Conservation (phyloP, 2,113 vertebrate species). For the Barnardius zonarius region DNA sequence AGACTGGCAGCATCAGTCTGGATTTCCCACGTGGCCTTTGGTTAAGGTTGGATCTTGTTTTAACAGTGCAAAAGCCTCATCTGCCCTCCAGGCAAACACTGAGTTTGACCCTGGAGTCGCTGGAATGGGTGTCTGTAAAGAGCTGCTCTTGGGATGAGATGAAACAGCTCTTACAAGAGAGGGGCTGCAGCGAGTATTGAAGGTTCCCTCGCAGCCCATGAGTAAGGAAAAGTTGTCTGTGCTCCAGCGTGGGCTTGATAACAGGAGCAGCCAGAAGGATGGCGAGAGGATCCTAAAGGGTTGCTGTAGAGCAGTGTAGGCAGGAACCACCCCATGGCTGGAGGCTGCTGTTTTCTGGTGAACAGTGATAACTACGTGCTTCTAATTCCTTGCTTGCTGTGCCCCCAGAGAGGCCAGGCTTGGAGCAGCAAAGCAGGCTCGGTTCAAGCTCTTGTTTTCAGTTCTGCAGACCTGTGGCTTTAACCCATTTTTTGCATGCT, state of each 20-base stretch:
- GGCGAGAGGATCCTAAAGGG: background rate
- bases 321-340: background rate
- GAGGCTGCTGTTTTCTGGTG: constrained; percentile 16
- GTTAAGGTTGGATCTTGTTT: background rate
- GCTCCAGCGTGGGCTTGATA: fast-evolving
- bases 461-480: constrained; percentile 28
- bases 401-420: constrained; percentile 45
- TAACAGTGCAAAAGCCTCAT: background rate
- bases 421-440: constrained; percentile 39
- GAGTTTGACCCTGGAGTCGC: fast-evolving
- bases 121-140: background rate
- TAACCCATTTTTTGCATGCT: background rate
- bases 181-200: background rate
- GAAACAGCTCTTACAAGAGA: fast-evolving
- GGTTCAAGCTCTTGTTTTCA: constrained; percentile 14
- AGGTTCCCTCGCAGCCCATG: background rate
- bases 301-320: background rate
- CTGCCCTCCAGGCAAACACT: fast-evolving
- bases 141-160: fast-evolving
- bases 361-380: background rate
- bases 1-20: background rate
- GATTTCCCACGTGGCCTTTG: background rate
- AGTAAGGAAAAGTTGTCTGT: background rate
- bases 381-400: constrained; percentile 34
- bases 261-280: background rate